Base-by-base conservation (phyloP, 1,140 invertebrate species). In the Eufriesea mexicana region DNA sequence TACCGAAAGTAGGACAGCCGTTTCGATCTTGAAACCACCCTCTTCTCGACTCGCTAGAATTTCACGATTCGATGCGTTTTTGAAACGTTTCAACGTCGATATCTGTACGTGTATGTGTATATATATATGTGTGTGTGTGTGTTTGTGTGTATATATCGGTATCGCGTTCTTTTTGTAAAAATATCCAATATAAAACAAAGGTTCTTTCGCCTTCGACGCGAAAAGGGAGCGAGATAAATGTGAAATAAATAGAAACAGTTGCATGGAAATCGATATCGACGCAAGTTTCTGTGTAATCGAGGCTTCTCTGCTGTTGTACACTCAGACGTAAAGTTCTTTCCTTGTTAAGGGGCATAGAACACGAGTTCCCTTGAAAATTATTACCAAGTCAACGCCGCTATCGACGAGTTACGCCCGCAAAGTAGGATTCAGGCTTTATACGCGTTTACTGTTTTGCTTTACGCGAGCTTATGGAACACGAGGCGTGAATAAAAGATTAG, bases 11-110 rank as follows among this genome's bases (percentile, higher is more conserved):
- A 77, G 81, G 81, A 71, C 81, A 76, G 66, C 81, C 81, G 74
- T 83, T 83, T 83, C 81, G 81, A 83, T 77, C 81, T 78, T 83
- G 74, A 78, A 83, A 78, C 81, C 75, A 54, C 66, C 73, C 72
- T 82, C 73, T 66, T 82, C 79, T 45, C 54, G 28, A 77, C 51
- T 49, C 74, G 74, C 64, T 83, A 12, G 81, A 78, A 77, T 83
- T 83, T 83, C 57, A 83, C 81, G 81, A 77, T 78, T 6, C 75
- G 66, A 70, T 77, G 81, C 66, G 57, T 83, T 83, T 78, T 83
- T 77, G 81, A 83, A 77, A 68, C 64, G 80, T 62, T 70, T 70
- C n/a, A 70, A 81, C 61, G 72, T 75, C 42, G n/a, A 35, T 35
- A 35, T 35, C 35, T n/a, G 54, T 64, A n/a, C 47, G 35, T 28